Percentiles rank a stretch among this genome's conserved stretches.
Evolutionary conservation across 2,888 invertebrate genomes (phyloP).

Genomic region (Alentia gelatinosa): DNA sequence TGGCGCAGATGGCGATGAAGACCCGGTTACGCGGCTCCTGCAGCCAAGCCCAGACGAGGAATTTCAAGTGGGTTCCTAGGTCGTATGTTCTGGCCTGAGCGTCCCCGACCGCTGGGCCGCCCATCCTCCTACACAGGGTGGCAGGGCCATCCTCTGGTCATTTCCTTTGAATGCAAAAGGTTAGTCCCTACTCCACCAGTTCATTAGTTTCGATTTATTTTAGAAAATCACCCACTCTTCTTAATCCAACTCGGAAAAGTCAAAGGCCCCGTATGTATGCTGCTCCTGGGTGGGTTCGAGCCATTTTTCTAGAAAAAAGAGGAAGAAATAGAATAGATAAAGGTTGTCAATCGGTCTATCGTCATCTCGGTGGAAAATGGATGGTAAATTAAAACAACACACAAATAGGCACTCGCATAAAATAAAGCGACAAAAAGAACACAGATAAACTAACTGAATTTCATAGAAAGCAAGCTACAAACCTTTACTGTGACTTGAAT

Average conservation of each 20-base stretch:
- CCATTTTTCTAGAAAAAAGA: not conserved
- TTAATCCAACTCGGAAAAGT: too few species aligned
- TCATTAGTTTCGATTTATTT: too few species aligned
- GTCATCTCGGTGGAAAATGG: too few species aligned
- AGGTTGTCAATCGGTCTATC: too few species aligned
- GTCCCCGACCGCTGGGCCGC: not conserved
- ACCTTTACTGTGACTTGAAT: not conserved
- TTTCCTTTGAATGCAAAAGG: not conserved
- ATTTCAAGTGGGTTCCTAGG: not conserved
- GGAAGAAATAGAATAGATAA: too few species aligned
- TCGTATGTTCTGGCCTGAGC: not conserved
- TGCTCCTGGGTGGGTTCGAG: not conserved
- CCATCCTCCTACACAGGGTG: slow-evolving; percentile 6
- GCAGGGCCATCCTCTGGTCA: slow-evolving; percentile 10
- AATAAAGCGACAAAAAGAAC: not conserved
- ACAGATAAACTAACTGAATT: not conserved
- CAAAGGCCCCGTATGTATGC: too few species aligned
- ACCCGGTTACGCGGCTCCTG: slow-evolving; percentile 40
- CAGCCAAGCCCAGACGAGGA: slow-evolving; percentile 47
- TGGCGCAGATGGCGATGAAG: slow-evolving; percentile 42
- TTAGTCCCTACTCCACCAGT: not conserved
- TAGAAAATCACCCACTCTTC: too few species aligned
- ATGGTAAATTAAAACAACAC: not conserved
- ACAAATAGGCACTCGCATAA: not conserved
- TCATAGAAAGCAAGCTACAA: not conserved